These are phyloP conservation scores for Troides helena DNA, from an alignment of 2,888 invertebrate genomes.

Conservation along the genomic window DNA sequence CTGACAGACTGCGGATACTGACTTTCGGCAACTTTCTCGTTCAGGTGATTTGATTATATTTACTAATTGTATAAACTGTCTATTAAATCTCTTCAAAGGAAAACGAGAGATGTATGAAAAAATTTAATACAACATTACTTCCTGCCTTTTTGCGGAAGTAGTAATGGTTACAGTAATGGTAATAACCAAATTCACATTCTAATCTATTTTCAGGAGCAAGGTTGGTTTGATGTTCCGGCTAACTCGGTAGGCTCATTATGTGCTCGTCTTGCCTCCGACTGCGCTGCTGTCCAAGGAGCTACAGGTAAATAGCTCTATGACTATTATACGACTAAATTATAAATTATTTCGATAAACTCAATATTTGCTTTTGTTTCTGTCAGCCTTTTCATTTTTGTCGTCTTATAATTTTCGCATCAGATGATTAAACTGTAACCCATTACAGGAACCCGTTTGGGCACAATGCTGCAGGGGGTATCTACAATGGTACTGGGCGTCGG, in stretches of 20 bases:
- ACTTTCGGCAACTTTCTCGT: slow-evolving; percentile 76
- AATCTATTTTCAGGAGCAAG: slow-evolving; percentile 78
- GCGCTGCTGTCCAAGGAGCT: slow-evolving; percentile 83
- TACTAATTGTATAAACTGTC: too few relatives aligned
- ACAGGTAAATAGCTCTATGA: slow-evolving; percentile 62
- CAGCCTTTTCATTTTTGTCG: too few relatives aligned
- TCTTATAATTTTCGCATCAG: too few relatives aligned
- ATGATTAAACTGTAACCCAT: neutral
- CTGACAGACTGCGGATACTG: slow-evolving; percentile 78
- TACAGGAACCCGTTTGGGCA: slow-evolving; percentile 77
- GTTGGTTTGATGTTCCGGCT: slow-evolving; percentile 81
- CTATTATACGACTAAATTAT: neutral
- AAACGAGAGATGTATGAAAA: too few relatives aligned
- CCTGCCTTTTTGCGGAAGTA: neutral
- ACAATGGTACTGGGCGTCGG: slow-evolving; percentile 80
- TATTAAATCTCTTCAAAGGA: too few relatives aligned
- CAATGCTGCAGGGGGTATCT: slow-evolving; percentile 80
- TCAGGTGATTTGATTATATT: slow-evolving; percentile 55
- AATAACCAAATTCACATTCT: neutral
- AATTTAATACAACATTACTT: too few relatives aligned
- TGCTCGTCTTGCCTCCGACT: slow-evolving; percentile 82
- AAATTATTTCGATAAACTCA: too few relatives aligned
- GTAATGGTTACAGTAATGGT: neutral
- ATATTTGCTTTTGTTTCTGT: too few relatives aligned
- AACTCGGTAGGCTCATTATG: slow-evolving; percentile 83